A percentile compares a stretch with the other conserved stretches of the same genome.
Conservation (phyloP, 2,797 vertebrate species). For the Lepidocolaptes lacrymiger region DNA sequence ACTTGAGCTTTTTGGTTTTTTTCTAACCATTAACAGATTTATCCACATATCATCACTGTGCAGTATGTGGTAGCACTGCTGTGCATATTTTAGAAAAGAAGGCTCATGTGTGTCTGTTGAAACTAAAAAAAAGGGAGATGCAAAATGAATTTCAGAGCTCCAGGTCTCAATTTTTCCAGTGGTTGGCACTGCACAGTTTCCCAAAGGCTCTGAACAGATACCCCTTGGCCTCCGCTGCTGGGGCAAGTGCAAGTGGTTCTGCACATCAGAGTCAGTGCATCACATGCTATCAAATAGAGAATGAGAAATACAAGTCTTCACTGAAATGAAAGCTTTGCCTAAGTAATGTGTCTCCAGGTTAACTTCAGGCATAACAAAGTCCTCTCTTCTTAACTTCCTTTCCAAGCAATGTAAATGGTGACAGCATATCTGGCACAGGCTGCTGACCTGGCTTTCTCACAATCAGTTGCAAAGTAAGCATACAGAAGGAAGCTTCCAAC, state of each 20-base stretch:
- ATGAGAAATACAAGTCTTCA: not conserved
- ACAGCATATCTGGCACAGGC: not conserved
- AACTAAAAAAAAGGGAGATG: not conserved
- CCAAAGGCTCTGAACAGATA: not conserved
- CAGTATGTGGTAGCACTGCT: not conserved
- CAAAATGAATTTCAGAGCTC: not conserved
- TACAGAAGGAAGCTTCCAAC: not conserved
- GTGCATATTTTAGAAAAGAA: not conserved
- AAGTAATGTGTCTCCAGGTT: not conserved
- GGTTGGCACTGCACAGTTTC: not conserved
- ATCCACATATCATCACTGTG: not conserved
- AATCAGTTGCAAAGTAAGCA: not conserved
- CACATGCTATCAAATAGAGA: not conserved
- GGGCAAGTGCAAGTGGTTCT: not conserved
- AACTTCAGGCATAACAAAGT: not conserved
- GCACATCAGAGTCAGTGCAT: rapidly evolving
- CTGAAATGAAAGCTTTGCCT: not conserved
- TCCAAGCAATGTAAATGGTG: not conserved
- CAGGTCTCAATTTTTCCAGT: not conserved
- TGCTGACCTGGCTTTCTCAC: not conserved
- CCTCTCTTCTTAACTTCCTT: not conserved
- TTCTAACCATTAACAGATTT: not conserved
- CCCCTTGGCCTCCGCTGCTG: not conserved
- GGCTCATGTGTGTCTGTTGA: not conserved
- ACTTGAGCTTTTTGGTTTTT: not conserved